Evolutionary conservation across 2,797 vertebrate species (phyloP).

Genomic region (Hirundo rustica): DNA sequence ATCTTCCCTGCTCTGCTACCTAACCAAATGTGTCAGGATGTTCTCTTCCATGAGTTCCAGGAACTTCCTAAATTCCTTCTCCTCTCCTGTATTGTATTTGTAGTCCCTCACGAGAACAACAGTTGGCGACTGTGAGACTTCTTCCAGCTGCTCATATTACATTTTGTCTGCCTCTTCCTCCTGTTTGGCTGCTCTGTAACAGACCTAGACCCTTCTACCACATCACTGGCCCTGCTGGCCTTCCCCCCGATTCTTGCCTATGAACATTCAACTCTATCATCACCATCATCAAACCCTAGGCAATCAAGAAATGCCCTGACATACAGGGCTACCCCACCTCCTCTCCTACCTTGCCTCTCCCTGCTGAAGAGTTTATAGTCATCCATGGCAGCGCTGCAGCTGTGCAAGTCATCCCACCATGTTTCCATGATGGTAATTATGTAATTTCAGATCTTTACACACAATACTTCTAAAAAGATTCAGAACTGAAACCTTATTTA

Average conservation of each 20-base stretch:
- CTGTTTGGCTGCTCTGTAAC: background rate
- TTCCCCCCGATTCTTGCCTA: background rate
- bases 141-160: background rate
- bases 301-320: background rate
- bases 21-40: background rate
- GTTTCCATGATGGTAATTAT: background rate
- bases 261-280: background rate
- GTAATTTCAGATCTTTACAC: background rate
- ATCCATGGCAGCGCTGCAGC: background rate
- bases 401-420: background rate
- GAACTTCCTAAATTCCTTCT: background rate
- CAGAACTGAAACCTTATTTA: background rate
- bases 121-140: fast-evolving
- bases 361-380: background rate
- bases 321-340: background rate
- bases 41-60: background rate
- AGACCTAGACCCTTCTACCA: background rate
- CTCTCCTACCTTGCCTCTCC: background rate
- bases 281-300: background rate
- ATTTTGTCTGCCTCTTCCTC: background rate
- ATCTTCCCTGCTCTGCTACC: background rate
- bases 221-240: fast-evolving
- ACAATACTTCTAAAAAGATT: background rate
- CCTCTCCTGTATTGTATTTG: background rate
- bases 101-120: fast-evolving